These are phyloP conservation scores for Gallinago media DNA, from an alignment of 2,113 vertebrate genomes.

Conservation along the genomic window DNA sequence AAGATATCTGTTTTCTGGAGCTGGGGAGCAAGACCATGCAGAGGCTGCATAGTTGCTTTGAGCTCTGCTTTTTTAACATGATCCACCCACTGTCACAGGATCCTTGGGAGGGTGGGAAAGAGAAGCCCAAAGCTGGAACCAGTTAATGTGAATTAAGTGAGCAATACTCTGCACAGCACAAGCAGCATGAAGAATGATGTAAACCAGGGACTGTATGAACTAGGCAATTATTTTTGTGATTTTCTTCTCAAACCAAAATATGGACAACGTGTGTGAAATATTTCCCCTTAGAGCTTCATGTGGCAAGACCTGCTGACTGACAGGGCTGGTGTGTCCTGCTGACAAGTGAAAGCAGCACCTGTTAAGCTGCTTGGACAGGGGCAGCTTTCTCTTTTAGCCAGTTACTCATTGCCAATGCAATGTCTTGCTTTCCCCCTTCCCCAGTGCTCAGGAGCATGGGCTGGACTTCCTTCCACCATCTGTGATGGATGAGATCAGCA, in stretches of 20 bases:
- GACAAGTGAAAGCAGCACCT: background rate
- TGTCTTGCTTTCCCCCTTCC: background rate
- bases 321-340: background rate
- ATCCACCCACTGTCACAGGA: background rate
- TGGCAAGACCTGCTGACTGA: background rate
- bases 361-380: background rate
- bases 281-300: background rate
- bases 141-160: background rate
- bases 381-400: background rate
- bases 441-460: background rate
- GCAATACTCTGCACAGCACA: background rate
- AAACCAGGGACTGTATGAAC: background rate
- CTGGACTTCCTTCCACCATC: background rate
- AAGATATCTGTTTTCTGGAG: background rate
- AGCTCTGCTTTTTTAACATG: background rate
- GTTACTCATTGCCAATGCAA: background rate
- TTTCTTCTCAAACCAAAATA: background rate
- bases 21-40: background rate
- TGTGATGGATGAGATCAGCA: conserved; percentile 22
- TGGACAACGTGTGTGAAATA: background rate
- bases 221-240: background rate
- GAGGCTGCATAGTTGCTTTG: background rate
- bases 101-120: background rate
- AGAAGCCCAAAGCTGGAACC: background rate
- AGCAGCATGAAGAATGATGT: background rate